Percentiles rank a stretch among this genome's conserved stretches.
These are phyloP conservation scores for Phasianus colchicus DNA, from an alignment of 2,113 vertebrate species.

Conservation along the genomic window DNA sequence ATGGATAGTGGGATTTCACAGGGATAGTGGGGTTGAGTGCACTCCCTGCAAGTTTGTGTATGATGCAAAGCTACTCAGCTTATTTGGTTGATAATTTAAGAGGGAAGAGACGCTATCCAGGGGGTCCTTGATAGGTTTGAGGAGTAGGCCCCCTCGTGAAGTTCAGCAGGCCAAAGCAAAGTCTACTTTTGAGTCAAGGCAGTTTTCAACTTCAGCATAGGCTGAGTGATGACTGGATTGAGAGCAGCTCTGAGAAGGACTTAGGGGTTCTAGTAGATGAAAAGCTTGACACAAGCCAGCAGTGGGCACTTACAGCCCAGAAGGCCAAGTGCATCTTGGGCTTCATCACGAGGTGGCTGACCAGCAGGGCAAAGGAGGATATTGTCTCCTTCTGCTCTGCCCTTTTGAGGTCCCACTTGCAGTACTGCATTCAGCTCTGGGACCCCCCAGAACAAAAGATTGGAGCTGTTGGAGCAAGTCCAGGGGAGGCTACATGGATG, in stretches of 20 bases:
- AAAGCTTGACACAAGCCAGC: neutral
- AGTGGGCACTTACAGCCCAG: neutral
- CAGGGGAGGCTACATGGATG: neutral
- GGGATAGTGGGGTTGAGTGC: neutral
- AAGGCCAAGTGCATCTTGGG: neutral
- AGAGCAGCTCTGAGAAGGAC: neutral
- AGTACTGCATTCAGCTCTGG: neutral
- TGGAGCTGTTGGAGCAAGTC: neutral
- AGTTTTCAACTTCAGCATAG: neutral
- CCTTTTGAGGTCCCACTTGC: too few species aligned
- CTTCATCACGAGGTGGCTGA: neutral
- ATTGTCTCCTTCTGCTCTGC: neutral
- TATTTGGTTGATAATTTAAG: neutral
- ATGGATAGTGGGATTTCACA: neutral
- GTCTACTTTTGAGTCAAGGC: neutral
- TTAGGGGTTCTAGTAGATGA: neutral
- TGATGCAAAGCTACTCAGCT: neutral
- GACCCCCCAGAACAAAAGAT: neutral
- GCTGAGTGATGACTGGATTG: neutral
- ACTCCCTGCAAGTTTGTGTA: neutral
- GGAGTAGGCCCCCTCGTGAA: neutral
- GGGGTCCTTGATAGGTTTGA: neutral
- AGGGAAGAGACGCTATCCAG: neutral
- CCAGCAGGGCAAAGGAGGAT: neutral
- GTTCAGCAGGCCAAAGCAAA: neutral